Percentiles rank a stretch among this genome's conserved stretches.
These are phyloP conservation scores for Apeltes quadracus DNA, from an alignment of 2,113 vertebrate genomes.

Conservation along the genomic window DNA sequence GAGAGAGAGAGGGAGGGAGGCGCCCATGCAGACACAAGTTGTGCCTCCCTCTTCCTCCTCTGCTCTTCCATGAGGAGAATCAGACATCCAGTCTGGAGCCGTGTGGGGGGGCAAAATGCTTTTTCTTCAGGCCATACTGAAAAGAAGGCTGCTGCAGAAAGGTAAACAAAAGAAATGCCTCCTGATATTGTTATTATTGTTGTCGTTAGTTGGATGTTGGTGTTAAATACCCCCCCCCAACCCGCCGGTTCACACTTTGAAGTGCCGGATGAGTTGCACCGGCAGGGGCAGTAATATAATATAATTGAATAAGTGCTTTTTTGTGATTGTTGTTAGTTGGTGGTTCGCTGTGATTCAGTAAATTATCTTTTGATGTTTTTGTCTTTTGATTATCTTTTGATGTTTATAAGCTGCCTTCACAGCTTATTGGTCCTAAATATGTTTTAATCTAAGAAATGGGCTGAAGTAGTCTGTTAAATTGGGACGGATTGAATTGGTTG, in stretches of 20 bases:
- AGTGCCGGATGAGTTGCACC: not conserved
- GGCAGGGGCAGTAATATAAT: not conserved
- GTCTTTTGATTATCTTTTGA: not conserved
- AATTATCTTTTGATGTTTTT: not conserved
- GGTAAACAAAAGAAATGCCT: constrained; percentile 57
- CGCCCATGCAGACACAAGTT: constrained; percentile 39
- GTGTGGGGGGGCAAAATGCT: constrained; percentile 72
- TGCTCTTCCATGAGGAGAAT: constrained; percentile 51
- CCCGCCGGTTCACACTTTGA: not conserved
- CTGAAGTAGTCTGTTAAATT: not conserved
- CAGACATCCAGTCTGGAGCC: constrained; percentile 40
- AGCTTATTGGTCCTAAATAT: not conserved
- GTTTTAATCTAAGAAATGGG: not conserved
- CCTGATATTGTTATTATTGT: not conserved
- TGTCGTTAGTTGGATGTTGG: not conserved
- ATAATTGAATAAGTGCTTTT: not conserved
- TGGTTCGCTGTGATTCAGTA: not conserved
- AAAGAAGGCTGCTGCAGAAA: constrained; percentile 79
- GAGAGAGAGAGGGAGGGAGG: constrained; percentile 17
- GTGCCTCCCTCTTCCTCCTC: constrained; percentile 50
- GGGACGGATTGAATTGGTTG: not conserved
- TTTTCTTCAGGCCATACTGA: constrained; percentile 82
- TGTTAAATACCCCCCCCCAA: too few relatives aligned
- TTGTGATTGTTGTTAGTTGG: not conserved
- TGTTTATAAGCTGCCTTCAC: not conserved